Conservation (phyloP, 2,888 invertebrate genomes). For the Zonitis immaculata region DNA sequence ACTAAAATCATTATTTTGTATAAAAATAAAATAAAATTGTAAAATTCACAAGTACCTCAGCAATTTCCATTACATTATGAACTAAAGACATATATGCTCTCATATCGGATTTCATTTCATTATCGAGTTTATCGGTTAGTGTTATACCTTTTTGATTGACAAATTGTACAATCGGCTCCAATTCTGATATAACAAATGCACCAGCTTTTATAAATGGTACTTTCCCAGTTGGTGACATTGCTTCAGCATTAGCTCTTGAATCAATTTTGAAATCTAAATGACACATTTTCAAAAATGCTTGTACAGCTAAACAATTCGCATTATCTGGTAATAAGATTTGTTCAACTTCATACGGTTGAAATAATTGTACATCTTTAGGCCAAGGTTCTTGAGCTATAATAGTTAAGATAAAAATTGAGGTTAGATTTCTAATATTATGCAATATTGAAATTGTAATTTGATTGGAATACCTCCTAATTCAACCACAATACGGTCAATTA, state of each 20-base stretch:
- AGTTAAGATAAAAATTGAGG: slow-evolving; percentile 30
- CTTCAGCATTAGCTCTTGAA: slow-evolving; percentile 86
- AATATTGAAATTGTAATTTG: slow-evolving; percentile 2
- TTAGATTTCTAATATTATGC: slow-evolving; percentile 7
- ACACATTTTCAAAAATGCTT: slow-evolving; percentile 92
- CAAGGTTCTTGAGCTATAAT: slow-evolving; percentile 77
- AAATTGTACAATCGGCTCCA: slow-evolving; percentile 88
- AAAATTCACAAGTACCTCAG: slow-evolving; percentile 69
- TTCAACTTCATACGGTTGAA: slow-evolving; percentile 87
- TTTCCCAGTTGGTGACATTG: slow-evolving; percentile 92
- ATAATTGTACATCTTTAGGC: slow-evolving; percentile 82
- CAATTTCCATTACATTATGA: slow-evolving; percentile 82
- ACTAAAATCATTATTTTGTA: slow-evolving; percentile 55
- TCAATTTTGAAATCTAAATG: slow-evolving; percentile 77
- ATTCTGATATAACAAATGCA: slow-evolving; percentile 80
- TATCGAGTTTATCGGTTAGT: slow-evolving; percentile 65
- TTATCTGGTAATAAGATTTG: slow-evolving; percentile 92
- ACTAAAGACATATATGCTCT: slow-evolving; percentile 89
- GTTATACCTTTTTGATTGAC: slow-evolving; percentile 79
- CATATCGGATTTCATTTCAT: slow-evolving; percentile 83
- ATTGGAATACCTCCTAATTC: slow-evolving; percentile 35
- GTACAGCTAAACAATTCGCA: slow-evolving; percentile 89
- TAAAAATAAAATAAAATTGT: too few relatives aligned
- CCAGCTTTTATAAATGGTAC: slow-evolving; percentile 92
- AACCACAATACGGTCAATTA: slow-evolving; percentile 34